A percentile compares a stretch with the other conserved stretches of the same genome.
These are phyloP conservation scores for Trissonchulus sp. DNA, from an alignment of 2,888 invertebrate genomes.

Conservation along the genomic window DNA sequence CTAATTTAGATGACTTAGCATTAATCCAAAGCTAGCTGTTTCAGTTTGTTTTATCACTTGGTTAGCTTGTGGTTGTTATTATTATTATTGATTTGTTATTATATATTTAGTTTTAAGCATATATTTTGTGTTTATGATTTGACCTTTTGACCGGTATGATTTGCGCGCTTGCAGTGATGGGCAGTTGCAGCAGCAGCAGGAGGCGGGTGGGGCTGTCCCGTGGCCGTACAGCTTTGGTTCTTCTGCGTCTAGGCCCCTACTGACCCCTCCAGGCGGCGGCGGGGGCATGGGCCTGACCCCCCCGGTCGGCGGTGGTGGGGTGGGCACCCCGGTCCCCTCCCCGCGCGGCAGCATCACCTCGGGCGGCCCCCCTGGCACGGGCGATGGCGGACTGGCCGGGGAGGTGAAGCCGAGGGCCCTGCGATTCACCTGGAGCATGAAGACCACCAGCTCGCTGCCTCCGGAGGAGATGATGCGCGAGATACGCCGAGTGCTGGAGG, in stretches of 20 bases:
- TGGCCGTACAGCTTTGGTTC: neutral
- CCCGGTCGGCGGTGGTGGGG: neutral
- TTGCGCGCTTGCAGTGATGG: too few species aligned
- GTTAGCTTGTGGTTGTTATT: too few species aligned
- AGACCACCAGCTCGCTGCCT: slow-evolving; percentile 95
- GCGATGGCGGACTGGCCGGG: slow-evolving; percentile 40
- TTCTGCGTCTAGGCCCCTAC: neutral
- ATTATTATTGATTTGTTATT: too few species aligned
- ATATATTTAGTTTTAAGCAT: too few species aligned
- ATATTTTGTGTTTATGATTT: too few species aligned
- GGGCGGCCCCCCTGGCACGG: slow-evolving; percentile 42
- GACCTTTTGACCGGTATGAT: too few species aligned
- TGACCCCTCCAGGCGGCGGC: slow-evolving; percentile 11
- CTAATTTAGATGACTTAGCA: too few species aligned
- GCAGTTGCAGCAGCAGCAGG: slow-evolving; percentile 28
- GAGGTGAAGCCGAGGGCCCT: slow-evolving; percentile 26
- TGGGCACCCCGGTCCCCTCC: neutral
- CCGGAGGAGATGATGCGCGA: slow-evolving; percentile 95
- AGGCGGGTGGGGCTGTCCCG: slow-evolving; percentile 6
- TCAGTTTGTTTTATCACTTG: too few species aligned
- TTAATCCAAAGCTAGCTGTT: too few species aligned
- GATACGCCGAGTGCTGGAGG: slow-evolving; percentile 69
- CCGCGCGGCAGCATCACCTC: neutral
- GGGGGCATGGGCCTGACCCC: neutral
- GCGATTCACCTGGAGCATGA: slow-evolving; percentile 96